phyloP scores from a whole-genome alignment of 2,113 vertebrate genomes.

The Oreotrochilus melanogaster region DNA sequence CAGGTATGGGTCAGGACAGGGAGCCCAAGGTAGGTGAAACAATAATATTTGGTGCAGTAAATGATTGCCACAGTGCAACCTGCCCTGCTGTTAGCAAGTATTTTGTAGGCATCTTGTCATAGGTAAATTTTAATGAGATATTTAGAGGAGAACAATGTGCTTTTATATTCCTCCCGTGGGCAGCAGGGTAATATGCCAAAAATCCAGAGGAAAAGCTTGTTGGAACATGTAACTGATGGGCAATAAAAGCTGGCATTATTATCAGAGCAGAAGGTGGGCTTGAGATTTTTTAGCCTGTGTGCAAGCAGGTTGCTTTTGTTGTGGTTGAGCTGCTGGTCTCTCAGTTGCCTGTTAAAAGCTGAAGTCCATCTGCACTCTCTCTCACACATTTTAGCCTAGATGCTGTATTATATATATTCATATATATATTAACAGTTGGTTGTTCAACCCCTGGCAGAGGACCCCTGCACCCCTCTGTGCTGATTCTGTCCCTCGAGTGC shows the following conservation, averaged over 20 bases:
- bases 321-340: background rate
- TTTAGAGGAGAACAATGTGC: background rate
- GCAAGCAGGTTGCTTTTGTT: background rate
- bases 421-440: background rate
- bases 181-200: background rate
- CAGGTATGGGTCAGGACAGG: background rate
- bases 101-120: background rate
- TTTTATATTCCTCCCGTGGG: background rate
- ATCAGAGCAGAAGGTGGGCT: slow-evolving; percentile 1
- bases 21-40: background rate
- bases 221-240: background rate
- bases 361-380: background rate
- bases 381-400: background rate
- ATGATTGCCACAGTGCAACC: background rate
- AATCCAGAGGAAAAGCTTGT: background rate
- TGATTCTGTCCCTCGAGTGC: background rate
- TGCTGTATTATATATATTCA: background rate
- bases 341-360: background rate
- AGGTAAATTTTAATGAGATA: background rate
- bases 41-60: background rate
- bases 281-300: background rate
- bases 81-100: background rate
- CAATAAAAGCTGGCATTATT: background rate
- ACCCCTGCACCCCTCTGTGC: background rate
- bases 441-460: fast-evolving